A percentile compares a stretch with the other conserved stretches of the same genome.
Evolutionary conservation across 2,113 vertebrate species (phyloP).

Genomic region (Caranx melampygus): DNA sequence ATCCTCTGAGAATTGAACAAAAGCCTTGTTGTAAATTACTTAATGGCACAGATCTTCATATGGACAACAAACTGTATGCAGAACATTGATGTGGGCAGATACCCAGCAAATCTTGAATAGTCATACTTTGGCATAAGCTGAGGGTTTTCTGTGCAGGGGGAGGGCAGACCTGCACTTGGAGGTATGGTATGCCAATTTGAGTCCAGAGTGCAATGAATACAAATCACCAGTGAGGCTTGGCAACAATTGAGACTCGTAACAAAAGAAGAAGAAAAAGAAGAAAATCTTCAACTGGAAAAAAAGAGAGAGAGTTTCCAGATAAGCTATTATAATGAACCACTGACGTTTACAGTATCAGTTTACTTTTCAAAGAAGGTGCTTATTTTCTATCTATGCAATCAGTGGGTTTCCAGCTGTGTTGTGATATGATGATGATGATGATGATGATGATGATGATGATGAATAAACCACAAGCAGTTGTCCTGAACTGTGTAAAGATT

Average conservation of each 20-base stretch:
- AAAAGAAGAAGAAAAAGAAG: not conserved
- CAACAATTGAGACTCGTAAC: slow-evolving; percentile 24
- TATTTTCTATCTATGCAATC: slow-evolving; percentile 83
- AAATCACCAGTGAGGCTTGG: slow-evolving; percentile 36
- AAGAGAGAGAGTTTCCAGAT: slow-evolving; percentile 16
- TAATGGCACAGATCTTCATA: not conserved
- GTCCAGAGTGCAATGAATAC: slow-evolving; percentile 42
- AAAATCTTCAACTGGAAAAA: not conserved
- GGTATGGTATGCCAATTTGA: slow-evolving; percentile 38
- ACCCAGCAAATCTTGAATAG: slow-evolving; percentile 24
- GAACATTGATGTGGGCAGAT: slow-evolving; percentile 4
- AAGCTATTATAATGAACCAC: slow-evolving; percentile 23
- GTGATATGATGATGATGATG: slow-evolving; percentile 31
- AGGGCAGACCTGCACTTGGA: slow-evolving; percentile 7
- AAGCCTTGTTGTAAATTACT: slow-evolving; percentile 10
- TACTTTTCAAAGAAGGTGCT: slow-evolving; percentile 74
- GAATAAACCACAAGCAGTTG: slow-evolving; percentile 47
- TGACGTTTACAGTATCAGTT: slow-evolving; percentile 63
- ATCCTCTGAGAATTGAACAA: not conserved
- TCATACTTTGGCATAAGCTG: slow-evolving; percentile 13
- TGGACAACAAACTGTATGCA: not conserved
- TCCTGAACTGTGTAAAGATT: slow-evolving; percentile 52
- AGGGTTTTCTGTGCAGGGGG: slow-evolving; percentile 7
- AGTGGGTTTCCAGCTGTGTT: slow-evolving; percentile 67
- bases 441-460: slow-evolving; percentile 19